These are phyloP conservation scores for Zaprionus lineosus DNA, from an alignment of 2,888 invertebrate species.

Conservation along the genomic window DNA sequence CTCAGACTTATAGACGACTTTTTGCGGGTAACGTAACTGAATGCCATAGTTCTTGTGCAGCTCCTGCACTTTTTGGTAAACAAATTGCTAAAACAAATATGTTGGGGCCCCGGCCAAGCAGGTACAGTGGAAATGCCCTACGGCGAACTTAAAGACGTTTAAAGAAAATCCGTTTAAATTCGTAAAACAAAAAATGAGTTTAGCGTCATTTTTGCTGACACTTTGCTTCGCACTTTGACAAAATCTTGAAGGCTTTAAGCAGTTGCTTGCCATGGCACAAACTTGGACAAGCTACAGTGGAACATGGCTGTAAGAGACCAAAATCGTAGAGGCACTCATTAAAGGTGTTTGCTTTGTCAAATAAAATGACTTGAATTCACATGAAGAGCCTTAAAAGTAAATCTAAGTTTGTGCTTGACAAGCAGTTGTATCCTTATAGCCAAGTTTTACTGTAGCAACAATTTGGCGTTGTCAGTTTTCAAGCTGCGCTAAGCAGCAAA, in stretches of 20 bases:
- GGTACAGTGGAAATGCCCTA: not conserved
- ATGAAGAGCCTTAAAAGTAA: too few relatives aligned
- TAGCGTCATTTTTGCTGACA: too few relatives aligned
- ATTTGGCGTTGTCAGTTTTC: conserved; percentile 4
- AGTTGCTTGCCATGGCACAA: not conserved
- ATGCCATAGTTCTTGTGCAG: not conserved
- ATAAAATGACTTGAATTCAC: too few relatives aligned
- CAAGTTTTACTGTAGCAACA: not conserved
- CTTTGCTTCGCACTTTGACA: too few relatives aligned
- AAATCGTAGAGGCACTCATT: too few relatives aligned
- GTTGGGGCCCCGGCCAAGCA: not conserved
- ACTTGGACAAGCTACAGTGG: not conserved
- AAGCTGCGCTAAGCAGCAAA: conserved; percentile 24
- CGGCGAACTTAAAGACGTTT: not conserved
- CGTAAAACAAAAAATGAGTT: too few relatives aligned
- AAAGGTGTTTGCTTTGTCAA: not conserved
- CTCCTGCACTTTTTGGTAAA: not conserved
- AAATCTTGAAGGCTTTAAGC: not conserved
- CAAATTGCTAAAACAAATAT: too few relatives aligned
- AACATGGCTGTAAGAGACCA: too few relatives aligned
- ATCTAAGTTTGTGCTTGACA: too few relatives aligned
- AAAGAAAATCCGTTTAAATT: too few relatives aligned
- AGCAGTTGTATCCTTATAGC: not conserved
- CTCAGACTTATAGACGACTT: conserved; percentile 12
- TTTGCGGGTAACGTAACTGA: not conserved